Conservation (phyloP, 2,113 vertebrate species). For the Accipiter virgatus region DNA sequence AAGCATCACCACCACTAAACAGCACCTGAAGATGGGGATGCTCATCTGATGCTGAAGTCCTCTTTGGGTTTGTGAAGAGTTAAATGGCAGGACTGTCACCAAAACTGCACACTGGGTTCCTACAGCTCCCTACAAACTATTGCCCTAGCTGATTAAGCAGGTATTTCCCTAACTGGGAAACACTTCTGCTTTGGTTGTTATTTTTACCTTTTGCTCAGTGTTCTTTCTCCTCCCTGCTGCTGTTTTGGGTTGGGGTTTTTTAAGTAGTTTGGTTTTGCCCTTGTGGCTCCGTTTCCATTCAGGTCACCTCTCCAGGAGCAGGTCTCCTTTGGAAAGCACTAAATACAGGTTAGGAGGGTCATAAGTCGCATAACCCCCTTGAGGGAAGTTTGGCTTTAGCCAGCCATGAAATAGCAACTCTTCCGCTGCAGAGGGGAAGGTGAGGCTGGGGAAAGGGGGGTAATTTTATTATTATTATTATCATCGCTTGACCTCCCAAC, state of each 20-base stretch:
- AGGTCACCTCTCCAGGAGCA: conserved; percentile 74
- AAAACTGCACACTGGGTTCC: background rate
- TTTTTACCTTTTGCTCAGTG: background rate
- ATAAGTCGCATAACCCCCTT: conserved; percentile 84
- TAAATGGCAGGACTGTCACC: background rate
- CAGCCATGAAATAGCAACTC: conserved; percentile 79
- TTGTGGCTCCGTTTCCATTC: conserved; percentile 51
- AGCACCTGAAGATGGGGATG: accelerated
- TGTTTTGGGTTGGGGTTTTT: background rate
- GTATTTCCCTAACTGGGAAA: background rate
- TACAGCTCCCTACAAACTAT: background rate
- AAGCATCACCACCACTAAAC: background rate
- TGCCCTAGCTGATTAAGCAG: background rate
- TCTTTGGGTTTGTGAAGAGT: background rate
- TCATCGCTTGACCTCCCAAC: background rate
- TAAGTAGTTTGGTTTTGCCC: conserved; percentile 39
- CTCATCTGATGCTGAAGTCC: accelerated
- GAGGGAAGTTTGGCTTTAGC: conserved; percentile 79
- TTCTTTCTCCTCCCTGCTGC: background rate
- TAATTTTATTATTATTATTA: conserved; percentile 44
- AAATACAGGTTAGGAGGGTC: conserved; percentile 85
- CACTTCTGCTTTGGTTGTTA: background rate
- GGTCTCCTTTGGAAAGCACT: conserved; percentile 82
- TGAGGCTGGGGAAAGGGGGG: background rate
- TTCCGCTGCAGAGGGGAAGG: conserved; percentile 54